Conservation (phyloP, 2,113 vertebrate genomes). For the Climacteris rufus region DNA sequence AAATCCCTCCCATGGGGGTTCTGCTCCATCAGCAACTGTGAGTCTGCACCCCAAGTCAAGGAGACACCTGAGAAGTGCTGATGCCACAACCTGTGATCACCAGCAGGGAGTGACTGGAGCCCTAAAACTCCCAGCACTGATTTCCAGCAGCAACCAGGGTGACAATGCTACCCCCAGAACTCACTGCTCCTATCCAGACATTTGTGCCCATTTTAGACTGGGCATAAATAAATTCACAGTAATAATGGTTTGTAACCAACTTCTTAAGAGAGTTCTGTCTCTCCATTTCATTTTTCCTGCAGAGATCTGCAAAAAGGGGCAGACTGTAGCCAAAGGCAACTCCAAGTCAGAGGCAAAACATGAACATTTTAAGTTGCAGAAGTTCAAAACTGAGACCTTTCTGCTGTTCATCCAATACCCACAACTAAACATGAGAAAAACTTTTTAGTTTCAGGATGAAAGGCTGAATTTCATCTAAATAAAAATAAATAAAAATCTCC, state of each 20-base stretch:
- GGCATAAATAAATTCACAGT: neutral
- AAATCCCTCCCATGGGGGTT: rapidly evolving
- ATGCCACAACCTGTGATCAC: neutral
- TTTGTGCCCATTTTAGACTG: neutral
- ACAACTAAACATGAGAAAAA: neutral
- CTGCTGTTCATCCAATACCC: neutral
- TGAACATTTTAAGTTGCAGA: neutral
- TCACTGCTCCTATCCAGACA: neutral
- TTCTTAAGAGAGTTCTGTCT: neutral
- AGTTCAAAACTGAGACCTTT: neutral
- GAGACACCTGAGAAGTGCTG: neutral
- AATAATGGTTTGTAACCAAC: neutral
- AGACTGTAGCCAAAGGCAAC: neutral
- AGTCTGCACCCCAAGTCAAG: neutral
- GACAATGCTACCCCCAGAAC: neutral
- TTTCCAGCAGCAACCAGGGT: neutral
- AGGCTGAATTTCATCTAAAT: neutral
- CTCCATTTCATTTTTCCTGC: neutral
- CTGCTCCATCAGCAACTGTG: neutral
- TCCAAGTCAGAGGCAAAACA: neutral
- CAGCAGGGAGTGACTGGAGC: neutral
- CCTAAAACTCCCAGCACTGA: neutral
- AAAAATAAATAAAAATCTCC: neutral
- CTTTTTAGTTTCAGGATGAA: neutral
- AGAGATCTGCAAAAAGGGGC: neutral